Base-by-base conservation (phyloP, 2,888 invertebrate genomes). In the Caenorhabditis drosophilae region DNA sequence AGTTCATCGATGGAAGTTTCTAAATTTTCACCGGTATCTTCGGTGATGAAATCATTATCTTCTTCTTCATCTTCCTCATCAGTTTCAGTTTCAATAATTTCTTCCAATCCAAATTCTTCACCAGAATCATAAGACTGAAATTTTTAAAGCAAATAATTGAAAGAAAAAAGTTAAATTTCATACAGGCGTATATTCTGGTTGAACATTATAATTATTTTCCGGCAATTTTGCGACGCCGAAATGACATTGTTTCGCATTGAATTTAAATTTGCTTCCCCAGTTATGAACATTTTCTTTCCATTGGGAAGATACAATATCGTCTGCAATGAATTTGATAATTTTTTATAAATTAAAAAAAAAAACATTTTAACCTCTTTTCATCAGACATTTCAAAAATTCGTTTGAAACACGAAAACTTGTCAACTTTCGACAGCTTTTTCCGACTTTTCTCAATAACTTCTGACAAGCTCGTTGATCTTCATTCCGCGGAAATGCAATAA, bases 231-330 rank as follows among this genome's bases (percentile, higher is more conserved):
- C 55, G 7, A 47, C 51, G 2, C 42, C 34, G 25, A 61, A 2
- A 23, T 35, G 18, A 6, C 45, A 56, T 12, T 51, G 41, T 44
- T 51, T 51, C 47, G 46, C 34, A 15, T 46, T 20, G 22, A 61
- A 56, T 15, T 22, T 25, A 22, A 20, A 22, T 16, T 51, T 51
- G 27, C 55, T 41, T 0, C 45, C 41, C 31, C 55, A 22, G 36
- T 61, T 56, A 9, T 26, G 18, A 2, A 61, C 40, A 16, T 56
- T 56, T 4, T 56, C 50, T 4, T 25, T 34, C 60, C 60, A 60
- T 16, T 54, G 27, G 2, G 46, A 44, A 1, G 38, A 20, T 7
- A 18, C 34, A 36, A 18, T 9, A 12, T 36, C 36, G 7, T 36
- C 36, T n/a, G 11, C 31, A 31, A n/a, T n/a, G n/a, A n/a, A n/a